These are phyloP conservation scores for Augochlorella aurata DNA, from an alignment of 2,888 invertebrate species.

Conservation along the genomic window DNA sequence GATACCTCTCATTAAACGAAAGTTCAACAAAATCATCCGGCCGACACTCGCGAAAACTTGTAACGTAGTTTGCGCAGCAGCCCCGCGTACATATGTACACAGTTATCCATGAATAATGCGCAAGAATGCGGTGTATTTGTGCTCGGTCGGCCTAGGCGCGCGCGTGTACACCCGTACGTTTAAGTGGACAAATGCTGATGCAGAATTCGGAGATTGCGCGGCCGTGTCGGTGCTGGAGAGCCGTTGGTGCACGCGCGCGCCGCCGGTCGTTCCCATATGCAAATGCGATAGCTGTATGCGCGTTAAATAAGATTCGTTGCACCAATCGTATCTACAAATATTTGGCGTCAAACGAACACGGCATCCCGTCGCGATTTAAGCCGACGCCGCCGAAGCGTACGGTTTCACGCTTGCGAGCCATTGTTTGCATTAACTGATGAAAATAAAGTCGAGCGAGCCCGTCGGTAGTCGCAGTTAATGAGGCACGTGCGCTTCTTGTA, in stretches of 20 bases:
- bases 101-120: conserved; percentile 42
- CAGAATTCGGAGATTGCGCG: background rate
- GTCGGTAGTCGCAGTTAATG: conserved; percentile 36
- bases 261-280: conserved; percentile 16
- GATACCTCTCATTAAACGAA: conserved; percentile 24
- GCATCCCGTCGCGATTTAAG: conserved; percentile 45
- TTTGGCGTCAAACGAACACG: conserved; percentile 53
- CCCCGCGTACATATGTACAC: conserved; percentile 39
- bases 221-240: too few species aligned
- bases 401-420: conserved; percentile 29
- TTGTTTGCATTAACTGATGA: conserved; percentile 57
- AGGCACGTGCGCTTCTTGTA: conserved; percentile 15
- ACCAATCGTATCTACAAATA: conserved; percentile 59
- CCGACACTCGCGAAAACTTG: conserved; percentile 21
- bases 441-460: conserved; percentile 47
- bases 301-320: conserved; percentile 63
- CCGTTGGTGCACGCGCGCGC: too few species aligned
- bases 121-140: conserved; percentile 44
- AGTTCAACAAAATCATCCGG: conserved; percentile 18
- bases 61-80: conserved; percentile 27
- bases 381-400: conserved; percentile 23
- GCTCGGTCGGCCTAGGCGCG: background rate
- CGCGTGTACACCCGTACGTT: background rate
- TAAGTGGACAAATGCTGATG: conserved; percentile 1
- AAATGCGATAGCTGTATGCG: conserved; percentile 43